Conservation (phyloP, 2,113 vertebrate genomes). For the Mus pahari region DNA sequence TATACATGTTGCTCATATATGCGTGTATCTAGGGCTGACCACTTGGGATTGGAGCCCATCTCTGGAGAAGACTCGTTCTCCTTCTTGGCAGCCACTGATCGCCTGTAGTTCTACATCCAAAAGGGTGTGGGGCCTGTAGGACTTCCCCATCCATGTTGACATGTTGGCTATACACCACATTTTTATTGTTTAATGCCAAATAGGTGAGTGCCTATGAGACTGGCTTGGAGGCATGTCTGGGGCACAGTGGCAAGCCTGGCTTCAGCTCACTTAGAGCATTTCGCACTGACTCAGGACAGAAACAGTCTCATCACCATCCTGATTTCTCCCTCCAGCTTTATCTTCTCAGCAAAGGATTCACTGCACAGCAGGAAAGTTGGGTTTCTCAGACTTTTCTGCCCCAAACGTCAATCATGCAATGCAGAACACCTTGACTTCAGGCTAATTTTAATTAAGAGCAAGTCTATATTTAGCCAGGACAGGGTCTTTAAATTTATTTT, state of each 20-base stretch:
- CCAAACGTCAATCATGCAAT: background rate
- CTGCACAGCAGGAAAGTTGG: background rate
- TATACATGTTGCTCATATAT: background rate
- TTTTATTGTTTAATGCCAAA: background rate
- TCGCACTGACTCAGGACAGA: background rate
- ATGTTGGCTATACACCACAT: background rate
- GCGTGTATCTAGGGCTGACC: background rate
- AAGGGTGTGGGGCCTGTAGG: background rate
- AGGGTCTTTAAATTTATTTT: slow-evolving; percentile 2
- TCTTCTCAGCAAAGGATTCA: slow-evolving; percentile 23
- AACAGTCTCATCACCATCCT: background rate
- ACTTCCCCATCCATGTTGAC: background rate
- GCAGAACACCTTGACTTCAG: background rate
- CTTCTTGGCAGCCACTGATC: background rate
- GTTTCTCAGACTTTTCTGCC: background rate
- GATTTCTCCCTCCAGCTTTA: background rate
- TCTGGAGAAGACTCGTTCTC: background rate
- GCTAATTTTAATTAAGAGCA: slow-evolving; percentile 8
- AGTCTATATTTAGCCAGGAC: background rate
- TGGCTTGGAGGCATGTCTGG: slow-evolving; percentile 30
- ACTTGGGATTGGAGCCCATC: background rate
- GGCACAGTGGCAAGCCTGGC: background rate
- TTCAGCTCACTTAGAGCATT: background rate
- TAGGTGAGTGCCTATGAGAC: background rate
- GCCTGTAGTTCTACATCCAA: background rate